Base-by-base conservation (phyloP, 2,888 invertebrate genomes). In the Hydroisotoma schaefferi region DNA sequence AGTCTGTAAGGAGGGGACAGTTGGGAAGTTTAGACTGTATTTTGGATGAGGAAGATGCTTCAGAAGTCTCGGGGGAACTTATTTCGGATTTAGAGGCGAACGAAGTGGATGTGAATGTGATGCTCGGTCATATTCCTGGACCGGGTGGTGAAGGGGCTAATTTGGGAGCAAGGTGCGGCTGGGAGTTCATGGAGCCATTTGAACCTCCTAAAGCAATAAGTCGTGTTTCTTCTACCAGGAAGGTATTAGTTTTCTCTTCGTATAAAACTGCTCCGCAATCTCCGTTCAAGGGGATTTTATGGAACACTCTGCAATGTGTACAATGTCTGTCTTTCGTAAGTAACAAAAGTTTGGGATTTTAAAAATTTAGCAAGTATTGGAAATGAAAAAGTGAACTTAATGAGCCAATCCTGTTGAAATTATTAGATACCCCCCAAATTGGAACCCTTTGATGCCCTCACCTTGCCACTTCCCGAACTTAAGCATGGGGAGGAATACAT, bases 361-460 rank as follows among this genome's bases (percentile, higher is more conserved):
- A 22, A 28, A 33, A 8, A 33, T 15, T 10, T 33, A 10, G 8
- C 33, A 10, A 33, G 33, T 33, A 10, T 33, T 33, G 33, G 15
- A 8, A 33, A 33, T 33, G 8, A 33, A 33, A 33, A 15, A 10
- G 33, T 10, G 15, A 10, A 33, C 8, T 15, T 33, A 15, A 10
- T 33, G 33, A 33, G 33, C 33, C 33, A 8, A 10, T 33, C 15
- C 33, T 33, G 33, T 33, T 33, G 8, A 10, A 10, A 33, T 33
- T 8, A 79, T 10, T 80, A 91, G 87, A 88, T 88, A 65, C 86
- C 90, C 0, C 87, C 93, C n/a, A 86, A 88, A 25, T 91, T 92
- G 76, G 94, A 94, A 77, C 90, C 90, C 75, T 90, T 94, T 75
- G 93, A 94, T 78, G 90, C 90, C 75, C 80, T 94, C 46, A 90